Evolutionary conservation across 2,797 vertebrate species (phyloP).

Genomic region (Champsocephalus gunnari): DNA sequence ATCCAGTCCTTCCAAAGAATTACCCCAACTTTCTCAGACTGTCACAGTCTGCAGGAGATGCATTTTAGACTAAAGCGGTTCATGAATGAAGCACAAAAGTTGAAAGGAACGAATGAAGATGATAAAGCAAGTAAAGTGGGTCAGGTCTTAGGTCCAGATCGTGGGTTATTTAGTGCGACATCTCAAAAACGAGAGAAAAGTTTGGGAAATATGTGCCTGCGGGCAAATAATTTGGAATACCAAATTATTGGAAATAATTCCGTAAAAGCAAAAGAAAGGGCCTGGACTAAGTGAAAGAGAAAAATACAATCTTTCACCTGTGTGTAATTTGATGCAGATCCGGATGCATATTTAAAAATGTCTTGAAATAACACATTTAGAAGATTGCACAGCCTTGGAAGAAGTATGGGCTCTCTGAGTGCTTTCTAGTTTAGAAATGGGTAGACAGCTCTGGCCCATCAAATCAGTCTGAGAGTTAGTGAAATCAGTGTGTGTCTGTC

Average conservation of each 20-base stretch:
- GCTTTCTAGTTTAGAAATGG: slow-evolving; percentile 34
- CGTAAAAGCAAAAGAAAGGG: not conserved
- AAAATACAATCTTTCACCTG: not conserved
- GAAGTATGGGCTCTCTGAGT: slow-evolving; percentile 7
- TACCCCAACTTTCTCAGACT: slow-evolving; percentile 40
- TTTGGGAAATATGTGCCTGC: too few relatives aligned
- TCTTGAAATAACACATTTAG: slow-evolving; percentile 25
- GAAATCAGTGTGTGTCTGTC: slow-evolving; percentile 52
- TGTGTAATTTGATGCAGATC: slow-evolving; percentile 23
- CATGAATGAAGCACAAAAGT: not conserved
- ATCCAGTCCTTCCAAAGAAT: slow-evolving; percentile 43
- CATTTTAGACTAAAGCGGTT: slow-evolving; percentile 15
- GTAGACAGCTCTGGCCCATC: slow-evolving; percentile 47
- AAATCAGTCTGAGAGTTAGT: slow-evolving; percentile 52
- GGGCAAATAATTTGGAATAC: slow-evolving; percentile 3
- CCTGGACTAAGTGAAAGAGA: not conserved
- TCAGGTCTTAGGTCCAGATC: not conserved
- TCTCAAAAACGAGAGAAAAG: not conserved
- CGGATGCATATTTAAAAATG: slow-evolving; percentile 20
- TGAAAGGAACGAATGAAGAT: not conserved
- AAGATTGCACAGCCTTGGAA: slow-evolving; percentile 12
- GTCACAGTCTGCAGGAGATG: slow-evolving; percentile 4
- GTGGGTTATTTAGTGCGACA: not conserved
- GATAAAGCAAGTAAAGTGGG: not conserved
- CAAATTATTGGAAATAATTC: slow-evolving; percentile 3